A percentile compares a stretch with the other conserved stretches of the same genome.
phyloP scores from a whole-genome alignment of 2,888 invertebrate species.

The Drosophila prolongata region DNA sequence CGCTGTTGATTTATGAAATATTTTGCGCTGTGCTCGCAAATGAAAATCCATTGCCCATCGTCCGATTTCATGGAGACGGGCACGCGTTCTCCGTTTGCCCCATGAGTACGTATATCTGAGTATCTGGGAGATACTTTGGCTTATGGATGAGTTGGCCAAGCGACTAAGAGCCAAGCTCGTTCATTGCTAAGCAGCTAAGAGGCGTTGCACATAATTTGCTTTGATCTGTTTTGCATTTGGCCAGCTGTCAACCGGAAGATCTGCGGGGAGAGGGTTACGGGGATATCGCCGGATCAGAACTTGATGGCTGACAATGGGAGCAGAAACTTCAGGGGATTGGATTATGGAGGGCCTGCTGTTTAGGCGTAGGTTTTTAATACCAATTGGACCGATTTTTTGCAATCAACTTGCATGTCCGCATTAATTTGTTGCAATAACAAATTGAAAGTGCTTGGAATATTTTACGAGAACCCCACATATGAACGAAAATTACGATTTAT shows the following conservation, averaged over 20 bases:
- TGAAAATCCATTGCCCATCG: slow-evolving; percentile 69
- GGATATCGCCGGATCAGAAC: background rate
- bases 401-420: slow-evolving; percentile 75
- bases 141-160: slow-evolving; percentile 38
- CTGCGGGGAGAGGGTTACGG: background rate
- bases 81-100: slow-evolving; percentile 36
- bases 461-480: slow-evolving; percentile 18
- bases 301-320: slow-evolving; percentile 54
- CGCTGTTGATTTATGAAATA: slow-evolving; percentile 78
- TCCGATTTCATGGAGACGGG: slow-evolving; percentile 40
- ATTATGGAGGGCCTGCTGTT: slow-evolving; percentile 55
- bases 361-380: slow-evolving; percentile 72
- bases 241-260: slow-evolving; percentile 66
- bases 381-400: slow-evolving; percentile 73
- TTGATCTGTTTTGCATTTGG: slow-evolving; percentile 79
- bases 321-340: slow-evolving; percentile 27
- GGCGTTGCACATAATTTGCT: slow-evolving; percentile 80
- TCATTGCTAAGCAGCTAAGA: slow-evolving; percentile 72
- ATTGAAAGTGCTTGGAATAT: slow-evolving; percentile 57
- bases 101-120: slow-evolving; percentile 27
- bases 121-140: slow-evolving; percentile 39
- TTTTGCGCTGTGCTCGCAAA: slow-evolving; percentile 62
- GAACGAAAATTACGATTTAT: slow-evolving; percentile 38
- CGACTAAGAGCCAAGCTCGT: slow-evolving; percentile 26
- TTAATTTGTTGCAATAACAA: slow-evolving; percentile 79